Percentiles rank a stretch among this genome's conserved stretches.
Conservation (phyloP, 2,113 vertebrate genomes). For the Plecotus auritus region DNA sequence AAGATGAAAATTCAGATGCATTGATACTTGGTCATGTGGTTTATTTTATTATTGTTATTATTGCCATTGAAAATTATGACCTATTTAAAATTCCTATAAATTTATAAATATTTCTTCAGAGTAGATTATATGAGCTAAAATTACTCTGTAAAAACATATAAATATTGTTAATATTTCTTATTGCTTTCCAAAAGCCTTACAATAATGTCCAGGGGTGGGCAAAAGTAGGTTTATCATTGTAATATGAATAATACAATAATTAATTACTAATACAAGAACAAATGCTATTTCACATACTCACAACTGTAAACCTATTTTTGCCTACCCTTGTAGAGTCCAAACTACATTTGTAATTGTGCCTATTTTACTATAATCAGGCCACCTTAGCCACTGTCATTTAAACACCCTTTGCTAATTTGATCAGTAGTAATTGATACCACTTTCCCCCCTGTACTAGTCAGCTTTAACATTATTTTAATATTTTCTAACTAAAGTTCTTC, state of each 20-base stretch:
- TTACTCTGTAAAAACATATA: background rate
- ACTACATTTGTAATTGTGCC: background rate
- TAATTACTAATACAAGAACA: background rate
- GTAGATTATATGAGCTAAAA: background rate
- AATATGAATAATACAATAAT: background rate
- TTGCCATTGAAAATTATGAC: background rate
- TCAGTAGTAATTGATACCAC: background rate
- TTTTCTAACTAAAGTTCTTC: background rate
- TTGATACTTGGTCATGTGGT: background rate
- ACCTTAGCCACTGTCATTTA: background rate
- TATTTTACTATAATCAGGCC: background rate
- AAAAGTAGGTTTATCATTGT: background rate
- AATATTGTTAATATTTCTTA: background rate
- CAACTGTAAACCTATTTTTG: background rate
- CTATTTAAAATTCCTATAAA: background rate
- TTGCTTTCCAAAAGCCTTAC: background rate
- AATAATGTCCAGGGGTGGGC: background rate
- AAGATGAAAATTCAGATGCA: background rate
- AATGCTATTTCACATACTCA: background rate
- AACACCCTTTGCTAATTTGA: background rate
- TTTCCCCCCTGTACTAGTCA: background rate
- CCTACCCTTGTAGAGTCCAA: background rate
- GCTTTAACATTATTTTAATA: background rate
- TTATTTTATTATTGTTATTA: background rate
- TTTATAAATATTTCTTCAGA: background rate